These are phyloP conservation scores for Ciconia boyciana DNA, from an alignment of 2,113 vertebrate genomes.

Conservation along the genomic window DNA sequence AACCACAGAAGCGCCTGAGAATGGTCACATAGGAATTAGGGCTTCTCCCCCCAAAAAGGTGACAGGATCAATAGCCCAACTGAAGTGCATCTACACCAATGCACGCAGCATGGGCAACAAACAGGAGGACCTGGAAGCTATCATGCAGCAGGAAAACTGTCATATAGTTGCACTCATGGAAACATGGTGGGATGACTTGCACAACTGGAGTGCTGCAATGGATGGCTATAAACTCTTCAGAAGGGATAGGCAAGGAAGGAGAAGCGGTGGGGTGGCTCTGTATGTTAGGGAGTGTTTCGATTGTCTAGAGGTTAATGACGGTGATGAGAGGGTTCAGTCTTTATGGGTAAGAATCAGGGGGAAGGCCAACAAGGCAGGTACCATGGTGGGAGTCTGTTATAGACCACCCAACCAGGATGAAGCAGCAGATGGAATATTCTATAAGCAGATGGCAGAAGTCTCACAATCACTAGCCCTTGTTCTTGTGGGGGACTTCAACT, in stretches of 20 bases:
- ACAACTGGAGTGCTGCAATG: background rate
- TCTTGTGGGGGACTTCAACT: too few species aligned
- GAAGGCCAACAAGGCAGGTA: background rate
- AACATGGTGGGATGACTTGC: background rate
- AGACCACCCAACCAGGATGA: too few species aligned
- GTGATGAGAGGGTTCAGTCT: background rate
- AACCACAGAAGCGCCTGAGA: background rate
- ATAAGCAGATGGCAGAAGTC: too few species aligned
- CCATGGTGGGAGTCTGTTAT: too few species aligned
- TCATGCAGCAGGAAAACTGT: background rate
- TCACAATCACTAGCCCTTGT: too few species aligned
- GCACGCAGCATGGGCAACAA: background rate
- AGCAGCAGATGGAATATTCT: too few species aligned
- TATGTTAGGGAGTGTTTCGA: background rate
- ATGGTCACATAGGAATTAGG: background rate
- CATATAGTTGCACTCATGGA: background rate
- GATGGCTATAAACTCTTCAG: background rate
- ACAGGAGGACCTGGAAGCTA: background rate
- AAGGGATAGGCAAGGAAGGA: background rate
- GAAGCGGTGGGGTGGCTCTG: background rate
- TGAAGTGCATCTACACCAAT: background rate
- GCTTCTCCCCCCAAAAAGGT: background rate
- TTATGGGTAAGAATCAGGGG: background rate
- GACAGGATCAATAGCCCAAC: background rate
- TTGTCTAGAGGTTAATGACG: too few species aligned